Evolutionary conservation across 2,113 vertebrate genomes (phyloP), one percentile per base, ranked within the genome.

Genomic region (Harpagus bidentatus): DNA sequence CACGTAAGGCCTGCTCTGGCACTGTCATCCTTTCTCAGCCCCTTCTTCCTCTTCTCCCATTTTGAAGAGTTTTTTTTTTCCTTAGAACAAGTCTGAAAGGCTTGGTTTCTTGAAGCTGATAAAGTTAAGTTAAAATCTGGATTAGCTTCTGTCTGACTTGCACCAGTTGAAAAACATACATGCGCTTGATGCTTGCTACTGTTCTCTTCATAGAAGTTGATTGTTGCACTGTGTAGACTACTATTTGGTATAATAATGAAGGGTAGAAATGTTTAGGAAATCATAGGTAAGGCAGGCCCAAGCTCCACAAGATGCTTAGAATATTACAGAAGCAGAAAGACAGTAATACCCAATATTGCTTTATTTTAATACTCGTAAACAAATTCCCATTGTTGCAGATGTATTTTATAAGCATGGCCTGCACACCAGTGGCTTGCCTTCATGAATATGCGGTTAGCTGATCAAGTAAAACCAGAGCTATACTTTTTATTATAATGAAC

Each of bases 381-480:
- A 53, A 42, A 70, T 67, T 82, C 31, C 56, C n/a, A 7, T 55
- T 38, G 65, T 42, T 71, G 42, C 31, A 70, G 40, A 28, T 7
- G 12, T 22, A 32, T 43, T 85, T 55, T 40, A 40, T 23, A 93
- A 63, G 61, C 66, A 32, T 47, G 66, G 71, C 26, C 47, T 48
- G 36, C 47, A 47, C 79, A 83, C 58, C 82, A 95, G 77, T 67
- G 86, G 61, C 73, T 63, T 90, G 52, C 58, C 59, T 90, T 31
- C 91, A 82, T 96, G 82, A 86, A 67, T n/a, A 83, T 63, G 84
- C 93, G 76, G 63, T 74, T 82, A 43, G 88, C 90, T 90, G 77
- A 88, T 53, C 43, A 71, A 85, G 69, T 87, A 90, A 95, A 97
- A 88, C 40, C 77, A 91, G 59, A 92, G 72, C 38, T 87, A 79